These are phyloP conservation scores for Caenorhabditis plicata DNA, from an alignment of 2,888 invertebrate genomes.

Conservation along the genomic window DNA sequence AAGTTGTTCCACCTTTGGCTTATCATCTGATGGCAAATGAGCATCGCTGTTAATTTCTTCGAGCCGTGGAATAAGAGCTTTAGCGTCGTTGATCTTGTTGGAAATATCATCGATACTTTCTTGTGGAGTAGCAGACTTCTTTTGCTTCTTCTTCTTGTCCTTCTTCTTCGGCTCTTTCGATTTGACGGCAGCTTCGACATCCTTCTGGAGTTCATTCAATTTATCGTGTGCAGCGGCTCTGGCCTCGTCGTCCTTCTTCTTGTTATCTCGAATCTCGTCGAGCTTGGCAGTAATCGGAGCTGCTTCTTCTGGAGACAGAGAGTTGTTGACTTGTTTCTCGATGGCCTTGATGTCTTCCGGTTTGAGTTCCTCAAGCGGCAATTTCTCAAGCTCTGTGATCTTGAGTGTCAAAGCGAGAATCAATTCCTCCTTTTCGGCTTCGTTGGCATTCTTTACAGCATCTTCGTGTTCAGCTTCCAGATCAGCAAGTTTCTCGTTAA, in stretches of 20 bases:
- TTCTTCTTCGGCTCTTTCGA: conserved; percentile 4
- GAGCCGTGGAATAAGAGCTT: conserved; percentile 4
- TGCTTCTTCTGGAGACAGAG: conserved; percentile 9
- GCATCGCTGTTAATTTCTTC: conserved; percentile 6
- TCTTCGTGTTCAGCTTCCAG: conserved; percentile 13
- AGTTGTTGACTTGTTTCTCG: conserved; percentile 14
- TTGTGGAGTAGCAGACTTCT: too few relatives aligned
- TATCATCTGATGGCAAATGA: conserved; percentile 2
- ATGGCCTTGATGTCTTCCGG: conserved; percentile 6
- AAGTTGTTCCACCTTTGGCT: conserved; percentile 5
- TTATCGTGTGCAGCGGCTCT: conserved; percentile 19
- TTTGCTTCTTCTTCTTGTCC: conserved; percentile 3
- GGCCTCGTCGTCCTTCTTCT: conserved; percentile 8
- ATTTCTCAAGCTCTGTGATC: conserved; percentile 15
- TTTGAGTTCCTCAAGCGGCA: conserved; percentile 18
- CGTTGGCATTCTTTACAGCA: conserved; percentile 13
- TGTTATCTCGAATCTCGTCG: conserved; percentile 1
- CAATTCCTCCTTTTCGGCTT: conserved; percentile 22
- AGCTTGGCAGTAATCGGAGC: not conserved
- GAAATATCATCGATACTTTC: conserved; percentile 2
- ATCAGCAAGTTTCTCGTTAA: conserved; percentile 27
- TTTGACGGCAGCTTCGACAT: conserved; percentile 10
- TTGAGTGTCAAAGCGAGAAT: conserved; percentile 14
- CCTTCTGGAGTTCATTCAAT: conserved; percentile 13
- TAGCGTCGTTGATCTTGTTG: conserved; percentile 13